Base-by-base conservation (phyloP, 2,888 invertebrate species). In the Cerastis rubricosa region DNA sequence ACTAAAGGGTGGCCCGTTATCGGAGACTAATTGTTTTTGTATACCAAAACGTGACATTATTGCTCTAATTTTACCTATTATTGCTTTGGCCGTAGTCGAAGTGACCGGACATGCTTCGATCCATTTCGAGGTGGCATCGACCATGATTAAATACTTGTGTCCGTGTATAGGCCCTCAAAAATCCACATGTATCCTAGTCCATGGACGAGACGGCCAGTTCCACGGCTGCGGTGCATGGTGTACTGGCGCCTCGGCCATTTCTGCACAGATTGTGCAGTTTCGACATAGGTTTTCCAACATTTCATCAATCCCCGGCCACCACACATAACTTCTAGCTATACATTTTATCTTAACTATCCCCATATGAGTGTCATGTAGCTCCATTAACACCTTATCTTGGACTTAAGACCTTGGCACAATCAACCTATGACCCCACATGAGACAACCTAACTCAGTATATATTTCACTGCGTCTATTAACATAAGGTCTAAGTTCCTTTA, bases 401-500 rank as follows among this genome's bases (percentile, higher is more conserved):
- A 49, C 47, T n/a, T n/a, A 49, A 49, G 17, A 6, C 17, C 47
- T 49, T 49, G 47, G 47, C 17, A 49, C 47, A 1, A 49, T 49
- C 17, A 49, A 12, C 45, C 45, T 45, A 45, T 45, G 45, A 45
- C 45, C 45, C 25, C 59, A 29, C 59, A 59, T 59, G 19, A 61
- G 61, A 61, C 61, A 29, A 61, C 61, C 61, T 19, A 61, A 29
- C 29, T 61, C 61, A 4, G 61, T 35, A 19, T 61, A 35, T 35
- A 61, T 35, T 35, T 29, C 61, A 61, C 19, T 61, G 2, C 29
- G 61, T 4, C 61, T 59, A 29, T 61, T 61, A 61, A 61, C 29
- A 61, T 61, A 61, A 8, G 61, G 61, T 19, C 19, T 29, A 49
- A 49, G 61, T 61, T 61, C 61, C 19, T 61, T 61, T 61, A 61